Base-by-base conservation (phyloP, 2,888 invertebrate species). In the Ceraclea dissimilis region DNA sequence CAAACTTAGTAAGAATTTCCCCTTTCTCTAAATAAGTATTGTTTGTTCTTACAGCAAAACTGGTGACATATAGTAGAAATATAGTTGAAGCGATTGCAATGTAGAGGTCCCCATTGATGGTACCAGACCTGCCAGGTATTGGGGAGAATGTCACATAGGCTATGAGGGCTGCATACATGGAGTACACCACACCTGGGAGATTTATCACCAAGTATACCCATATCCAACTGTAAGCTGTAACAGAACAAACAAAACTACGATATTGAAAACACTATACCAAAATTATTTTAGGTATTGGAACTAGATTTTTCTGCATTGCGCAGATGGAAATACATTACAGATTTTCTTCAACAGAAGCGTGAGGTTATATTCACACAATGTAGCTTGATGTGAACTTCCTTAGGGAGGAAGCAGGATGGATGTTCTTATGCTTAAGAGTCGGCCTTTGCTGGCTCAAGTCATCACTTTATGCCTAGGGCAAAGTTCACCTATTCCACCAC, bases 71-170 rank as follows among this genome's bases (percentile, higher is more conserved):
- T 54, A 76, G 65, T 1, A 74, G 71, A 31, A 73, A 64, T 1
- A 70, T 62, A 20, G 68, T 64, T 26, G 69, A 67, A 47, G 74
- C 63, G 17, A 71, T 61, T 17, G 72, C 74, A 51, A 78, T 70
- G 51, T 72, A 66, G n/a, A 74, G 60, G 60, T 78, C 78, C 1
- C 75, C 72, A 65, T 76, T 76, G 61, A 69, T 71, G 34, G 67
- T 64, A 2, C 71, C 70, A 10, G 74, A 69, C 59, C 76, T 65
- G 13, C 75, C 78, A 54, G 71, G 68, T n/a, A 76, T 70, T 33
- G 78, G 76, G 49, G 70, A 66, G 53, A 71, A 68, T 49, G 75
- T 63, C 16, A 68, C 54, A 50, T 61, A 61, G 13, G 33, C 47
- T 20, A 58, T 18, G 60, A 66, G 46, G 4, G 61, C 52, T 54